Base-by-base conservation (phyloP, 1,140 invertebrate species). In the Odontomachus brunneus region DNA sequence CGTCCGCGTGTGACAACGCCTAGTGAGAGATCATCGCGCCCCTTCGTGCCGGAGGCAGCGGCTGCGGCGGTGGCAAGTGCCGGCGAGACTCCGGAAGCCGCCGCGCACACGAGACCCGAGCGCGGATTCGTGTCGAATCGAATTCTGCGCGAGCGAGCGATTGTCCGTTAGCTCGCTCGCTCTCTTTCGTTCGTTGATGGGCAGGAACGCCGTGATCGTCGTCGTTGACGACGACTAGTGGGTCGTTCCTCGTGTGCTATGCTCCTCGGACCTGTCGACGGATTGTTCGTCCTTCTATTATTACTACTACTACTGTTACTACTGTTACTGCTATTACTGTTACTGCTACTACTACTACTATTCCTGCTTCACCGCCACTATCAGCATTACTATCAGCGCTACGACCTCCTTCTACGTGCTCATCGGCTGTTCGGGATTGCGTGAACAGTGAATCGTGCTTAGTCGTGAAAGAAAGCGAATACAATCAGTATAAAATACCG, bases 1-100 rank as follows among this genome's bases (percentile, higher is more conserved):
- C 82, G 84, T 85, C 81, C 60, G 82, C 85, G 71, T 89, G 85
- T 88, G 88, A 90, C 86, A 89, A 90, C 83, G 84, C 88, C 88
- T 89, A 89, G 88, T 74, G 71, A 82, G 71, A 73, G 82, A 85
- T 89, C 72, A 75, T 84, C 57, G 38, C 59, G 80, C 71, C 84
- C 63, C 80, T 83, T 83, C 55, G 59, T 69, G 38, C 48, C 66
- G 17, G 53, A 66, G 62, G 15, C 33, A 66, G 44, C 62, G 49
- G 49, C 48, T 48, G 51, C 26, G 15, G 48, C 12, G 72, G 26
- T 57, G 24, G 38, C 0, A 14, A 38, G 38, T 44, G 29, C 51
- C 69, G 29, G 67, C 26, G 24, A 24, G 14, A 5, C 3, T 15
- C 11, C 33, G 19, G 22, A 1, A 26, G 33, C 5, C n/a, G n/a